phyloP scores from a whole-genome alignment of 1,140 invertebrate genomes.

The Ceratina japonica region DNA sequence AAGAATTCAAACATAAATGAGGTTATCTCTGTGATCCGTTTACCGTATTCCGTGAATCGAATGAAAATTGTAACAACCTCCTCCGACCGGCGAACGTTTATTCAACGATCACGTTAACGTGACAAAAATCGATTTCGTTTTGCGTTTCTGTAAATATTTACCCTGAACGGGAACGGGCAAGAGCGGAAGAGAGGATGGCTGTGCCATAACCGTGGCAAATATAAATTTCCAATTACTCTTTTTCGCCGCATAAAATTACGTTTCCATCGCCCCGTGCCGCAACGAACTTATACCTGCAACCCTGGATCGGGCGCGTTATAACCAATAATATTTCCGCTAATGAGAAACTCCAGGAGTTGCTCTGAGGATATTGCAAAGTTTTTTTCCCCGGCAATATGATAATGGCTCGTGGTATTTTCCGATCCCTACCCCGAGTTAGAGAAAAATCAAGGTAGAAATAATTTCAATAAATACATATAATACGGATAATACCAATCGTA shows the following conservation, averaged over 20 bases:
- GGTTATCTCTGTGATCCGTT: too few species aligned
- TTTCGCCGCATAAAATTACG: neutral
- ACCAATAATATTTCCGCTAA: conserved; percentile 3
- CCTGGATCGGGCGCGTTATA: neutral
- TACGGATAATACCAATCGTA: too few species aligned
- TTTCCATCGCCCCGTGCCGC: neutral
- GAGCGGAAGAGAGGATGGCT: too few species aligned
- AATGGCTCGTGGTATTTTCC: neutral
- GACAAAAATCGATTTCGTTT: neutral
- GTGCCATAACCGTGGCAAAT: conserved; percentile 7
- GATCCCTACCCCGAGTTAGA: too few species aligned
- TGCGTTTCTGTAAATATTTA: neutral
- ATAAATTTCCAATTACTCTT: conserved; percentile 20
- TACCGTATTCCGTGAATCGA: too few species aligned
- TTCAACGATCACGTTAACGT: conserved; percentile 3
- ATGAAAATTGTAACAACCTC: neutral
- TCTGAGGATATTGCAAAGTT: neutral
- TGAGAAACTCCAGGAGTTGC: neutral
- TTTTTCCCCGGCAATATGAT: neutral
- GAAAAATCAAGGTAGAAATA: too few species aligned
- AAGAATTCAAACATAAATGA: too few species aligned
- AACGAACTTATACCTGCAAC: neutral
- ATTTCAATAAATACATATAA: too few species aligned
- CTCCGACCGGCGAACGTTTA: neutral
- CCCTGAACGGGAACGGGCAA: too few species aligned